phyloP scores from a whole-genome alignment of 1,140 invertebrate genomes.

The Phortica variegata region DNA sequence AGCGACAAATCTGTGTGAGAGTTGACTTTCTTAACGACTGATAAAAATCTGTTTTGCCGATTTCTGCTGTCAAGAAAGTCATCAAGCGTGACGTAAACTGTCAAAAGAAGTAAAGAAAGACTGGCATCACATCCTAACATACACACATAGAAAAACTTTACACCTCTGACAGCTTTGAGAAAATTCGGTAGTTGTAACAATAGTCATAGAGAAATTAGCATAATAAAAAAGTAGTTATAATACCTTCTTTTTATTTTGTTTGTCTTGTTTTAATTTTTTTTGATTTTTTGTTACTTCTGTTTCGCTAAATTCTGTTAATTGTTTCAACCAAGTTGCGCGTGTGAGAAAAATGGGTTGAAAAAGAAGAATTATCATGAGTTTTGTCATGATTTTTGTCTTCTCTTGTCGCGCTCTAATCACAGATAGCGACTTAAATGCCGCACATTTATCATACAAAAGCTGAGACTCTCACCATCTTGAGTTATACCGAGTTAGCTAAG shows the following conservation, averaged over 20 bases:
- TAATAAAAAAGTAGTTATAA: no score
- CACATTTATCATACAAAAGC: constrained; percentile 26
- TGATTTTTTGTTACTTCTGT: constrained; percentile 32
- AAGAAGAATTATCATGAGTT: constrained; percentile 11
- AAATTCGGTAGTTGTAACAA: constrained; percentile 34
- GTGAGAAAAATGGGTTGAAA: constrained; percentile 17
- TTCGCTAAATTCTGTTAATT: constrained; percentile 49
- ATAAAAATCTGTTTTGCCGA: no score
- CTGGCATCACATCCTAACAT: constrained; percentile 25
- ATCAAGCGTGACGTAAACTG: constrained; percentile 39
- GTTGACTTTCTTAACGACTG: no score
- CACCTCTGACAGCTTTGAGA: constrained; percentile 40
- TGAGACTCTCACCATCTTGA: constrained; percentile 48
- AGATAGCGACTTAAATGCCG: no score
- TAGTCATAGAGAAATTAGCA: constrained; percentile 10
- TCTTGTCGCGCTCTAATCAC: no score
- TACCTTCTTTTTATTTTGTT: no score
- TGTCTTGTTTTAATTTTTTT: constrained; percentile 30
- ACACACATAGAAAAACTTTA: no score
- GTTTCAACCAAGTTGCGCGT: constrained; percentile 34
- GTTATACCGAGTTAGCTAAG: constrained; percentile 24
- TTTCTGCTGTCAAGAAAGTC: constrained; percentile 31
- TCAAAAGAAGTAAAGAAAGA: constrained; percentile 41
- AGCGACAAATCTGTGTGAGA: no score
- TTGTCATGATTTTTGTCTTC: no score